phyloP scores from a whole-genome alignment of 2,888 invertebrate genomes.

The Yponomeuta evonymella region DNA sequence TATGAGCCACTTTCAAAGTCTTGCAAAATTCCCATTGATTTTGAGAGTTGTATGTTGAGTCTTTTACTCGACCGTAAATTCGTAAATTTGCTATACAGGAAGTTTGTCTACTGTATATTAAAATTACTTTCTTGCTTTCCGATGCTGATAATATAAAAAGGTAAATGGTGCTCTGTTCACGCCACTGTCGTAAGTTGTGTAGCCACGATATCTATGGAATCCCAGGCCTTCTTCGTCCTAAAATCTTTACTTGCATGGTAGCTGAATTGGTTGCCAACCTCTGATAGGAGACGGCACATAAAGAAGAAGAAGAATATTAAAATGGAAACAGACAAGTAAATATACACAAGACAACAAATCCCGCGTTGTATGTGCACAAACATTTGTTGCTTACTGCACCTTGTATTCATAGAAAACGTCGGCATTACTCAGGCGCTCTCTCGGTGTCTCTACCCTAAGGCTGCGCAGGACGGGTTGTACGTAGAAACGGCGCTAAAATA shows the following conservation, averaged over 20 bases:
- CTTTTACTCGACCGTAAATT: no score
- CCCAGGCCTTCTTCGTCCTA: no score
- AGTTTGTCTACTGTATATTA: no score
- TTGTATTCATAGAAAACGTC: constrained; percentile 18
- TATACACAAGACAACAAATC: constrained; percentile 11
- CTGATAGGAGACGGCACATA: no score
- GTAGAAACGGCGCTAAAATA: constrained; percentile 54
- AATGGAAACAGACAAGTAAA: constrained; percentile 2
- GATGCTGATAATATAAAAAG: no score
- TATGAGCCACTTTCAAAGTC: constrained; percentile 29
- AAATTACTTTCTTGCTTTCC: no score
- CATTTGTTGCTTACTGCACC: constrained; percentile 14
- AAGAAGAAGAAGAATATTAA: not conserved
- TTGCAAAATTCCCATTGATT: constrained; percentile 24
- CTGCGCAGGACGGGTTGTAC: constrained; percentile 41
- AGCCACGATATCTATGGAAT: no score
- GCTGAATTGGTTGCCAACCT: no score
- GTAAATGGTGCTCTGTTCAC: no score
- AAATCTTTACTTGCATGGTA: no score
- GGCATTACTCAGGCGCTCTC: constrained; percentile 16
- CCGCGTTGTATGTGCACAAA: constrained; percentile 10
- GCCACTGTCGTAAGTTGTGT: no score
- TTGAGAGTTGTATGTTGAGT: not conserved
- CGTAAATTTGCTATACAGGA: no score
- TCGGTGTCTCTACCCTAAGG: constrained; percentile 34